Conservation (phyloP, 2,797 vertebrate species). For the Sardinella longiceps region DNA sequence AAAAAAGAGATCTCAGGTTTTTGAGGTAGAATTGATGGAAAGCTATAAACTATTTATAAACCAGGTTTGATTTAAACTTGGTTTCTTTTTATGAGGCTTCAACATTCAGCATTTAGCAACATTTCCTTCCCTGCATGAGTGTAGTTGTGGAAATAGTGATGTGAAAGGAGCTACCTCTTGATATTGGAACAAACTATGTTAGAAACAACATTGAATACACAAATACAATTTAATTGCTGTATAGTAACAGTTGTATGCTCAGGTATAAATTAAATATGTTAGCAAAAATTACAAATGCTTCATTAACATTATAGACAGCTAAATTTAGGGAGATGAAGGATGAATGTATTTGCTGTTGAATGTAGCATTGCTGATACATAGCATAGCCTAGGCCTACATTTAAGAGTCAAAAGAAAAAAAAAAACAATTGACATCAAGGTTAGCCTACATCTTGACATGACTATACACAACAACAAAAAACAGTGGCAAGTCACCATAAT, state of each 20-base stretch:
- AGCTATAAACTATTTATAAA: conserved; percentile 45
- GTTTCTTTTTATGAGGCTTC: conserved; percentile 26
- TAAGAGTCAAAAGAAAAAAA: no score
- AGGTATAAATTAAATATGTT: background rate
- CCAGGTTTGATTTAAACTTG: conserved; percentile 21
- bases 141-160: background rate
- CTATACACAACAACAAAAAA: no score
- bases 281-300: background rate
- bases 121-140: background rate
- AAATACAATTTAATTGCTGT: background rate
- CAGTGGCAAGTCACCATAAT: no score
- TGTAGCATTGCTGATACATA: no score
- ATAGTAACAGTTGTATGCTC: background rate
- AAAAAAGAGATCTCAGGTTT: conserved; percentile 16
- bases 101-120: background rate
- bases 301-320: no score
- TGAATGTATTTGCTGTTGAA: no score
- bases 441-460: no score
- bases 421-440: no score
- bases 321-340: no score
- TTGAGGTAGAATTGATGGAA: conserved; percentile 31
- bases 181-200: background rate
- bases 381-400: no score
- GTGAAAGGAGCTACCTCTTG: background rate
- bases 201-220: background rate